Conservation (phyloP, 2,113 vertebrate genomes). For the Bufo gargarizans region DNA sequence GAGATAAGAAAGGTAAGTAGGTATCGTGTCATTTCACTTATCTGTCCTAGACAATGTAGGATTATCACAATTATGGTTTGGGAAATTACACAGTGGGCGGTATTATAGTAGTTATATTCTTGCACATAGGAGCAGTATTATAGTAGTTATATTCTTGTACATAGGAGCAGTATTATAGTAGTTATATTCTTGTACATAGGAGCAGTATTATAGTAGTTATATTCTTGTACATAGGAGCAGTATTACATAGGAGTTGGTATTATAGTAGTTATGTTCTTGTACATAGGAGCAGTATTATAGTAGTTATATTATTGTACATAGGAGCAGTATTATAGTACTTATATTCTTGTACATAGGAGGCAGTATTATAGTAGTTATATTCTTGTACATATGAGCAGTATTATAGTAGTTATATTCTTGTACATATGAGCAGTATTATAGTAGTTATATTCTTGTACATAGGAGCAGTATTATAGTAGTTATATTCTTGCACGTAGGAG, state of each 20-base stretch:
- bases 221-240: not conserved
- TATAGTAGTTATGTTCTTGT: not conserved
- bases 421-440: not conserved
- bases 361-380: not conserved
- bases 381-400: not conserved
- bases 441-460: no score
- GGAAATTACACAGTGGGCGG: not conserved
- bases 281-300: no score
- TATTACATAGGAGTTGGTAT: conserved; percentile 6
- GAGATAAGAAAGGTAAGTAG: conserved; percentile 76
- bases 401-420: conserved; percentile 13
- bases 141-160: not conserved
- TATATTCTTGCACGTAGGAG: no score
- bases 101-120: not conserved
- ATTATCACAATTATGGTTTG: not conserved
- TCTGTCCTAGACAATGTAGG: not conserved
- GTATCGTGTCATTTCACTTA: no score
- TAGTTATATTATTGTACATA: no score
- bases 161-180: conserved; percentile 6
- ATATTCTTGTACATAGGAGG: no score
- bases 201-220: conserved; percentile 2
- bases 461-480: no score
- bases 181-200: not conserved
- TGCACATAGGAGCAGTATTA: not conserved
- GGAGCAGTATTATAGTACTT: no score